phyloP scores from a whole-genome alignment of 2,113 vertebrate genomes.

The Patagioenas fasciata region DNA sequence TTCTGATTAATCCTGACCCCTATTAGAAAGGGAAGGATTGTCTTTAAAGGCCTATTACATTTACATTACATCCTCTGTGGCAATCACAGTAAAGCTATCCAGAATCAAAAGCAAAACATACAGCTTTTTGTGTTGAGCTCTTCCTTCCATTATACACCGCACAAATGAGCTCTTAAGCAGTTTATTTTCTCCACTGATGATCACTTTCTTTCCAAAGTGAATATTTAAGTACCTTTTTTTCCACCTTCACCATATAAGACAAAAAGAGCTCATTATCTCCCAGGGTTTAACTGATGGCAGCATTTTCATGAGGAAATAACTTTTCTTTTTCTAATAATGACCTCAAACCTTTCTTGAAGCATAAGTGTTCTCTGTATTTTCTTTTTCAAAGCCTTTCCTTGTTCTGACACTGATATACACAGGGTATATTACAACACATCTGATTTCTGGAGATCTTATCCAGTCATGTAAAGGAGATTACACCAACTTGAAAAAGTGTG shows the following conservation, averaged over 20 bases:
- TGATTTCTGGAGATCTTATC: slow-evolving; percentile 3
- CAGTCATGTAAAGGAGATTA: not conserved
- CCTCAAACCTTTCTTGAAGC: not conserved
- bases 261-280: slow-evolving; percentile 20
- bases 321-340: not conserved
- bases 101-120: not conserved
- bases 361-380: not conserved
- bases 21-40: not conserved
- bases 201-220: slow-evolving; percentile 9
- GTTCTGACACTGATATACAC: not conserved
- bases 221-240: slow-evolving; percentile 6
- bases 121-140: not conserved
- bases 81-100: not conserved
- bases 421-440: not conserved
- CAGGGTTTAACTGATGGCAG: not conserved
- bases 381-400: not conserved
- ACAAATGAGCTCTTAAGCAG: not conserved
- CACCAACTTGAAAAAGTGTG: not conserved
- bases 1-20: slow-evolving; percentile 36
- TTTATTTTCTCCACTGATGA: slow-evolving; percentile 7
- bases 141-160: not conserved
- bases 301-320: not conserved
- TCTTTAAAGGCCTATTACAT: slow-evolving; percentile 12
- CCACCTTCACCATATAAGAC: not conserved
- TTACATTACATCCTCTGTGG: not conserved